phyloP scores from a whole-genome alignment of 2,113 vertebrate genomes.

The Anoura caudifer region DNA sequence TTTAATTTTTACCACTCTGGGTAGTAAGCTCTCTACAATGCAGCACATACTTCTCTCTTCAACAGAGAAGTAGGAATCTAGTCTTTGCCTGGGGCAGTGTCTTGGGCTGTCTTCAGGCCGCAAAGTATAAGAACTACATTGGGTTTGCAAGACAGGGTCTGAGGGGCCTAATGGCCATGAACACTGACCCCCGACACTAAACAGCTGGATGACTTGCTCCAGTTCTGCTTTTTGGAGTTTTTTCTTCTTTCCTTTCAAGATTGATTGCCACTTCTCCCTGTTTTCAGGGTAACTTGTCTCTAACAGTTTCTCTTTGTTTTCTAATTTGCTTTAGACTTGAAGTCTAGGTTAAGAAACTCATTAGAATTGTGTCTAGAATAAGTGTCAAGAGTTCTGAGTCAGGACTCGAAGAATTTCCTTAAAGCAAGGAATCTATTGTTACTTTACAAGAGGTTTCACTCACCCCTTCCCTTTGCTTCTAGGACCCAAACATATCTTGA shows the following conservation, averaged over 20 bases:
- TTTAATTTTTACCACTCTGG: neutral
- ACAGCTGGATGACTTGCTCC: neutral
- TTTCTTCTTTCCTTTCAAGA: neutral
- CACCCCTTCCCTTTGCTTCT: neutral
- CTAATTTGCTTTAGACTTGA: neutral
- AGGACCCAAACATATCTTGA: neutral
- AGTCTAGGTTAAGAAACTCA: neutral
- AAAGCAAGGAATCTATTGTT: neutral
- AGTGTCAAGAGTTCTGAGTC: neutral
- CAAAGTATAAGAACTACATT: neutral
- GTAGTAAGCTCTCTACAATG: neutral
- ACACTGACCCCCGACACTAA: neutral
- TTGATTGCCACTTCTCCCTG: neutral
- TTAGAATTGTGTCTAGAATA: neutral
- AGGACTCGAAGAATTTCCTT: neutral
- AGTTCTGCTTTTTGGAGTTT: neutral
- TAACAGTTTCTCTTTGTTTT: neutral
- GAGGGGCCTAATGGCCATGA: neutral
- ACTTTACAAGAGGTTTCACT: neutral
- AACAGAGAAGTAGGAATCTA: neutral
- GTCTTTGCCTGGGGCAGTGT: rapidly evolving
- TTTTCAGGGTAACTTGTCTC: neutral
- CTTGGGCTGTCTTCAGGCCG: rapidly evolving
- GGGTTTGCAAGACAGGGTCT: neutral
- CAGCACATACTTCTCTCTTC: no score